Base-by-base conservation (phyloP, 2,797 vertebrate species). In the Tragopan temminckii region DNA sequence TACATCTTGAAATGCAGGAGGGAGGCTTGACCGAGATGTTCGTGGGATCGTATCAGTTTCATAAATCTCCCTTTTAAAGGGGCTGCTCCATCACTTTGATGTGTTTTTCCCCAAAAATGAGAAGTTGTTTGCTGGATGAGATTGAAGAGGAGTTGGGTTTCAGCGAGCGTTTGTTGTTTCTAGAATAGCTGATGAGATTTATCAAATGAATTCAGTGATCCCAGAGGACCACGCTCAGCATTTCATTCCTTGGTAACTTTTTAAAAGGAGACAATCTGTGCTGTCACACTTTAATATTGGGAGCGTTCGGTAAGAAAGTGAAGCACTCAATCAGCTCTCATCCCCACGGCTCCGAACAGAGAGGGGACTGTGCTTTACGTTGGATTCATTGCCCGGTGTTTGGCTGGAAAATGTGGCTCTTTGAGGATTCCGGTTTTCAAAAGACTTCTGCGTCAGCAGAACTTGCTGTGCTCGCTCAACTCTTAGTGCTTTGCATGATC, bases 381-480 rank as follows among this genome's bases (percentile, higher is more conserved):
- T 50, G 45, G 40, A n/a, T 64, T 55, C 0, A 0, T 66, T 92
- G 79, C 92, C 75, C 55, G 90, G 57, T 38, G 7, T 72, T 80
- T 74, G 55, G n/a, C 69, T 61, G 77, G 72, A 85, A 91, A 80
- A 80, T 9, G 21, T n/a, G 25, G 74, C 63, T 81, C 55, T 86
- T 88, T 59, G 46, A 77, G 55, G 67, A 35, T 29, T 85, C 18
- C 19, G n/a, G 42, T 81, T 81, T 94, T 93, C 55, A 43, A 35
- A 87, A 55, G 55, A 55, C 46, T 72, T 72, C n/a, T 55, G 74
- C 93, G 52, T 92, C 89, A 89, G 89, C 80, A 93, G 76, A 87
- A 75, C 53, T 77, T 80, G 76, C 48, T 71, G 48, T 66, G 81
- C 69, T 71, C 76, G 9, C 48, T 29, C 84, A n/a, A 50, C 64